phyloP scores from a whole-genome alignment of 2,888 invertebrate genomes.

The Nymphalis c-album region DNA sequence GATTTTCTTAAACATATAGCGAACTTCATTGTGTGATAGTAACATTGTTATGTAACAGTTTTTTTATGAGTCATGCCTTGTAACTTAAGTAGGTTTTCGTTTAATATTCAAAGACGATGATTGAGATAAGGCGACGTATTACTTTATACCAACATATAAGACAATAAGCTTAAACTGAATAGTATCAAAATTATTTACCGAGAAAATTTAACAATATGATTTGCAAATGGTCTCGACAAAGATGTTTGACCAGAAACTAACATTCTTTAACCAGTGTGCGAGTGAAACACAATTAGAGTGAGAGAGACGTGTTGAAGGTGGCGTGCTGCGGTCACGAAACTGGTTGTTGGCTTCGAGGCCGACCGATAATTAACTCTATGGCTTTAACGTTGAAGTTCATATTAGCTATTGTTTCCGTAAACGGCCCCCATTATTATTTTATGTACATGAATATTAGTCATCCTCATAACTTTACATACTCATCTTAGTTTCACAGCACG shows the following conservation, averaged over 20 bases:
- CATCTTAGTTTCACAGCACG: conserved; percentile 14
- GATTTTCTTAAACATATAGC: no score
- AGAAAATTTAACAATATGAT: conserved; percentile 11
- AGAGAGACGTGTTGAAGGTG: conserved; percentile 49
- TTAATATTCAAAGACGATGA: no score
- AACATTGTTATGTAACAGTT: no score
- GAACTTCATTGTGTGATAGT: no score
- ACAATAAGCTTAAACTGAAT: background rate
- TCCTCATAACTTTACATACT: conserved; percentile 37
- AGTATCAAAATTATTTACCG: conserved; percentile 3
- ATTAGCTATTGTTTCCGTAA: conserved; percentile 40
- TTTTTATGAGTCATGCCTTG: no score
- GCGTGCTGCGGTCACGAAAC: conserved; percentile 63
- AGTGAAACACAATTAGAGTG: conserved; percentile 48
- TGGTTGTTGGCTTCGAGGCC: conserved; percentile 53
- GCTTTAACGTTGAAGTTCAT: conserved; percentile 44
- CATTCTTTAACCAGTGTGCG: conserved; percentile 51
- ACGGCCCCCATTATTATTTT: conserved; percentile 48
- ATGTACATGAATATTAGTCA: conserved; percentile 59
- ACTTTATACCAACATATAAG: no score
- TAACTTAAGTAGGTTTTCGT: no score
- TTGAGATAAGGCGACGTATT: no score
- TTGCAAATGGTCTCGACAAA: conserved; percentile 40
- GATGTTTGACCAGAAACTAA: conserved; percentile 65
- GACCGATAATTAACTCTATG: conserved; percentile 49